A percentile compares a stretch with the other conserved stretches of the same genome.
Conservation (phyloP, 2,888 invertebrate species). For the Pasiphila rectangulata region DNA sequence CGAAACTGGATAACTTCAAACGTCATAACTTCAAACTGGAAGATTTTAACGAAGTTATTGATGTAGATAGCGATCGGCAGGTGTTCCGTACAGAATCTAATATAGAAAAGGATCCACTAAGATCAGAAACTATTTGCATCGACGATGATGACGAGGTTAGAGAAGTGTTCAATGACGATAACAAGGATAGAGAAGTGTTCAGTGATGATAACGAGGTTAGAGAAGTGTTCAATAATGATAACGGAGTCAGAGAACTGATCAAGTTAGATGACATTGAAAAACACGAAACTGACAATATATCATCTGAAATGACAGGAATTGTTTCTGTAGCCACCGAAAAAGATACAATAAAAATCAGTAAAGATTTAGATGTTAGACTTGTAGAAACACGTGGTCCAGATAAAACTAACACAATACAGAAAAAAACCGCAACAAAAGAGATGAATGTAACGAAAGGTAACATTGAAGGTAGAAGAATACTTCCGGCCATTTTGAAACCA, state of each 20-base stretch:
- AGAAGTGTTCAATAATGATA: background rate
- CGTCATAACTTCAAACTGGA: constrained; percentile 8
- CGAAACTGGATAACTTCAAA: constrained; percentile 17
- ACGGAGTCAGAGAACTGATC: background rate
- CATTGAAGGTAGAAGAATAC: background rate
- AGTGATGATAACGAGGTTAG: constrained; percentile 8
- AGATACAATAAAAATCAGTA: constrained; percentile 6
- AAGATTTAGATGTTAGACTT: constrained; percentile 4
- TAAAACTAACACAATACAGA: background rate
- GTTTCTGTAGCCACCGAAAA: background rate
- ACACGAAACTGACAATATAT: background rate
- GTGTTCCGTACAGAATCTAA: constrained; percentile 6
- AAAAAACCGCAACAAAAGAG: background rate
- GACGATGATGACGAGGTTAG: constrained; percentile 10
- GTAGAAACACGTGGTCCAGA: background rate
- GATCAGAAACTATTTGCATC: constrained; percentile 15
- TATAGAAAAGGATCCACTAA: background rate
- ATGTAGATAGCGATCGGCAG: constrained; percentile 12
- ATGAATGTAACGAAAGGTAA: background rate
- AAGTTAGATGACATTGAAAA: too few relatives aligned
- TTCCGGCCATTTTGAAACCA: background rate
- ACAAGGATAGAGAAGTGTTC: background rate
- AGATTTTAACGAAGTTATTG: constrained; percentile 5
- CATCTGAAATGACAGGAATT: background rate
- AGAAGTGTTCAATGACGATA: background rate